These are phyloP conservation scores for Harpagoxenus sublaevis DNA, from an alignment of 2,888 invertebrate genomes.

Conservation along the genomic window DNA sequence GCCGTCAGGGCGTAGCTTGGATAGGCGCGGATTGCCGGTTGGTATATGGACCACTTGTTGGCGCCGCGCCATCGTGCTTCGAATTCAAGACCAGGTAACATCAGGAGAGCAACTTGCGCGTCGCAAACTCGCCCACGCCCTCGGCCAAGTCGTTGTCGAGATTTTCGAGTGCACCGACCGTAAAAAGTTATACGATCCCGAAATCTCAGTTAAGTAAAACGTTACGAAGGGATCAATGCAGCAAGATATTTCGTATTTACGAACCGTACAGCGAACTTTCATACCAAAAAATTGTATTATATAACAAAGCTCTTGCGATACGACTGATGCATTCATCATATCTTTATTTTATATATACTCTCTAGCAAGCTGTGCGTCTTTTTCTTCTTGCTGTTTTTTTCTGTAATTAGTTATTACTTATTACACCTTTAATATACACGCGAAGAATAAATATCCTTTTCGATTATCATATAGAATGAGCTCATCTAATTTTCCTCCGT, in stretches of 20 bases:
- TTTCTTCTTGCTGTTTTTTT: background rate
- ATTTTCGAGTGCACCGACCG: constrained; percentile 38
- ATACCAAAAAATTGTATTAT: background rate
- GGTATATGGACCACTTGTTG: constrained; percentile 85
- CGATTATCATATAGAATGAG: background rate
- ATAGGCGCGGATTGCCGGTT: constrained; percentile 79
- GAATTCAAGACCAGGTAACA: constrained; percentile 79
- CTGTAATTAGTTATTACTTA: background rate
- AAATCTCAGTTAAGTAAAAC: constrained; percentile 59
- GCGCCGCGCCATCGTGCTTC: constrained; percentile 80
- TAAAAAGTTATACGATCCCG: constrained; percentile 52
- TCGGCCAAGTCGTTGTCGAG: constrained; percentile 58
- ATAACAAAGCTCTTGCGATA: background rate
- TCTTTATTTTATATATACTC: background rate
- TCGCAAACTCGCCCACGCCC: constrained; percentile 23
- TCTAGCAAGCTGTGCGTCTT: background rate
- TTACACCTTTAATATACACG: background rate
- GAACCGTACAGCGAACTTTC: background rate
- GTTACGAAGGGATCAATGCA: background rate
- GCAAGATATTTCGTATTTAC: background rate
- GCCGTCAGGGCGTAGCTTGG: constrained; percentile 78
- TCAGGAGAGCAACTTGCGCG: constrained; percentile 61
- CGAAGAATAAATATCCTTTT: background rate
- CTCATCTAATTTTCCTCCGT: background rate
- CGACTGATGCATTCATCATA: background rate